Base-by-base conservation (phyloP, 2,888 invertebrate genomes). In the Drosophila cognata region DNA sequence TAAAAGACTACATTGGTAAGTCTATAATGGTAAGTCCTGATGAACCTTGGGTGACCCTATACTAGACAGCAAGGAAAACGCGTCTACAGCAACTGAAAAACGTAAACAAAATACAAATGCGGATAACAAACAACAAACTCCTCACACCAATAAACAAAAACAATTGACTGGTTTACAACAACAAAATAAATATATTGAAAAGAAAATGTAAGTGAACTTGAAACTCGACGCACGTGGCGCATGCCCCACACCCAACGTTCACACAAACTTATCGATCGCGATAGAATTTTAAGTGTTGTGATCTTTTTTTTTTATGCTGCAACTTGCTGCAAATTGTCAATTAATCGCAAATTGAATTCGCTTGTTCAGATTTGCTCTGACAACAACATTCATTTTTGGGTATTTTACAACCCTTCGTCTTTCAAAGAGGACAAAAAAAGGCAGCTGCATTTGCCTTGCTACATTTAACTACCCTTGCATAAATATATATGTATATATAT, bases 191-290 rank as follows among this genome's bases (percentile, higher is more conserved):
- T 35, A 36, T 36, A 36, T 25, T 46, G 28, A 35, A 46, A 43
- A 57, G 10, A 25, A 53, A 71, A 79, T 51, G 77, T 78, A 71
- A 78, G 78, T 76, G 13, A 60, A 43, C 13, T 60, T 58, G 2
- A 29, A 63, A 31, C 50, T 4, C 38, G 52, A n/a, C 29, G 60
- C 74, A 79, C 76, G 78, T 76, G 78, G 75, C 46, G 60, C 60
- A 57, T 61, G 67, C 57, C 59, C 48, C 63, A 50, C 63, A 63
- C 29, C 10, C 11, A 36, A 11, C 21, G 7, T 1, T 6, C 11
- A 11, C 18, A 18, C 4, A 11, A 7, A 55, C 36, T 28, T 18
- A n/a, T 55, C 36, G 28, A 55, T 53, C 21, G 25, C 16, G 46
- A 10, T 46, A 16, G 16, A 46, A 46, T 46, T 25, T 25, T 46